phyloP scores from a whole-genome alignment of 2,797 vertebrate species.

The Paedocypris micromegethes region DNA sequence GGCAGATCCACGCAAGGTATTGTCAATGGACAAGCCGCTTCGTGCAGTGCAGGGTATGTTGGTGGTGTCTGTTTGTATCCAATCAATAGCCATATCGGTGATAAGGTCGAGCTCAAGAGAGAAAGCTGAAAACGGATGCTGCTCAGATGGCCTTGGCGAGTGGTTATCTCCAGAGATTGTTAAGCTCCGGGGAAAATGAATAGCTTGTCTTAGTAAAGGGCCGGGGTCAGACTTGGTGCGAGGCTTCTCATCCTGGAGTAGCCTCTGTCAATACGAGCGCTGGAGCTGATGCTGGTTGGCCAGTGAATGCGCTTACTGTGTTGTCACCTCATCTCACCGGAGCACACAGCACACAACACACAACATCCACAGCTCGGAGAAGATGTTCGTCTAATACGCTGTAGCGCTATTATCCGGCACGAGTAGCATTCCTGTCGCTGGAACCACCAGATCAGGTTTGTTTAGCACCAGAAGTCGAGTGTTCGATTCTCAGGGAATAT shows the following conservation, averaged over 20 bases:
- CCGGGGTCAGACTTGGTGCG: slow-evolving; percentile 34
- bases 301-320: slow-evolving; percentile 22
- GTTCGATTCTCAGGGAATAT: too few species aligned
- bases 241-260: slow-evolving; percentile 19
- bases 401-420: too few species aligned
- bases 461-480: too few species aligned
- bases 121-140: slow-evolving; percentile 30
- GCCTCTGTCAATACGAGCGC: slow-evolving; percentile 13
- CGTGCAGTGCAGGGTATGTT: background rate
- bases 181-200: slow-evolving; percentile 30
- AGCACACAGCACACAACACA: background rate
- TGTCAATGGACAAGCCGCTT: background rate
- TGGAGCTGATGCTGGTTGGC: slow-evolving; percentile 10
- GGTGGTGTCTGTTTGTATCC: slow-evolving; percentile 11
- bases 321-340: background rate
- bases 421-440: too few species aligned
- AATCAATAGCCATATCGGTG: slow-evolving; percentile 30
- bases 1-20: too few species aligned
- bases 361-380: too few species aligned
- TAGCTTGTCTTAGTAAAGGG: slow-evolving; percentile 29
- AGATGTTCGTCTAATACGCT: too few species aligned
- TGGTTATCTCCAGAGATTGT: slow-evolving; percentile 37
- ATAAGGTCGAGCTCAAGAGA: slow-evolving; percentile 30
- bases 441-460: too few species aligned
- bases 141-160: slow-evolving; percentile 33